Percentiles rank a stretch among this genome's conserved stretches.
These are phyloP conservation scores for Diacarnus erythraeanus DNA, from an alignment of 37 sponge, comb jelly and placozoan genomes.

Conservation along the genomic window DNA sequence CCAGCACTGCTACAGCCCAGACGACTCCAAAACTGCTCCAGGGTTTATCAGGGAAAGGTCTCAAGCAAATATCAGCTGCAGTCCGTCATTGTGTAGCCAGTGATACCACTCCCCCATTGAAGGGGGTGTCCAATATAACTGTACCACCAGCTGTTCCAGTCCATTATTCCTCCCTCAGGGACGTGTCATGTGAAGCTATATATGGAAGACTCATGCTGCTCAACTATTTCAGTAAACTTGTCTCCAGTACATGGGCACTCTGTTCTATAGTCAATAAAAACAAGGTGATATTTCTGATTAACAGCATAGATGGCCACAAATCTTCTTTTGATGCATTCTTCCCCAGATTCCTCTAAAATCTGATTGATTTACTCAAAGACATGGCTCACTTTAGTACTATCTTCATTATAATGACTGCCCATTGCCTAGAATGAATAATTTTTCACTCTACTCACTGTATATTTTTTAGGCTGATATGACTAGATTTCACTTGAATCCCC, in stretches of 20 bases:
- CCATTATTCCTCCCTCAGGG: slow-evolving; percentile 56
- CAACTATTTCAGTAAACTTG: slow-evolving; percentile 57
- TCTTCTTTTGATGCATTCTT: too few relatives aligned
- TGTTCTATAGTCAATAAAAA: slow-evolving; percentile 13
- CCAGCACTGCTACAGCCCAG: slow-evolving; percentile 6
- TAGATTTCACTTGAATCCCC: slow-evolving; percentile 48
- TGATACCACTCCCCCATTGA: slow-evolving; percentile 42
- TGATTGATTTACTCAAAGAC: too few relatives aligned
- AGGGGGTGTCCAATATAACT: slow-evolving; percentile 16
- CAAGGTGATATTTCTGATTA: too few relatives aligned
- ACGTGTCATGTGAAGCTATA: slow-evolving; percentile 49
- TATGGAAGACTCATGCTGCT: slow-evolving; percentile 59
- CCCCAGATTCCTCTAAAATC: too few relatives aligned
- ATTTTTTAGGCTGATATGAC: slow-evolving; percentile 13
- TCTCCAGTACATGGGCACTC: slow-evolving; percentile 71
- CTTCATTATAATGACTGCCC: not conserved
- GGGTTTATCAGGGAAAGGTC: slow-evolving; percentile 42
- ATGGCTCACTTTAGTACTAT: not conserved
- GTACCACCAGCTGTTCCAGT: slow-evolving; percentile 58
- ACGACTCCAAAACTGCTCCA: slow-evolving; percentile 49
- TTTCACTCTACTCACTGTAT: not conserved
- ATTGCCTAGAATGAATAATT: too few relatives aligned
- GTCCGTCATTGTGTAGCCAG: slow-evolving; percentile 54
- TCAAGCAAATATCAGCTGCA: slow-evolving; percentile 81
- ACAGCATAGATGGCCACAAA: too few relatives aligned